These are phyloP conservation scores for Sander lucioperca DNA, from an alignment of 2,113 vertebrate genomes.

Conservation along the genomic window DNA sequence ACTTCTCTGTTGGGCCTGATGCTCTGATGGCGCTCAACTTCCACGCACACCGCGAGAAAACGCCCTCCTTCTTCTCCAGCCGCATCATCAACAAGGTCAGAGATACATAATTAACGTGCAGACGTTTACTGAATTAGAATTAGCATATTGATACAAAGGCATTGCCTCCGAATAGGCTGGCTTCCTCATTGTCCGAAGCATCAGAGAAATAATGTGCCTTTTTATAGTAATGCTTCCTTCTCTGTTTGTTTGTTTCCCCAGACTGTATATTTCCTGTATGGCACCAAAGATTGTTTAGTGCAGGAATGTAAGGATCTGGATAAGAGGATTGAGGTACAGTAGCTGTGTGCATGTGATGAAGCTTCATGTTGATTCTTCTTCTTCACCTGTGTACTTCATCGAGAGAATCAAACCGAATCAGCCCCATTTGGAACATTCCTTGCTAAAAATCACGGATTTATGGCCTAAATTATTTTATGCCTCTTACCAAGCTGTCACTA, in stretches of 20 bases:
- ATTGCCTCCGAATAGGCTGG: neutral
- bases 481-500: neutral
- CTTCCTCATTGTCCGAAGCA: neutral
- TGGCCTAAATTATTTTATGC: neutral
- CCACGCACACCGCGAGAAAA: constrained; percentile 95
- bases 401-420: neutral
- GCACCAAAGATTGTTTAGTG: constrained; percentile 98
- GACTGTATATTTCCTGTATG: constrained; percentile 98
- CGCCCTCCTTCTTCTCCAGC: constrained; percentile 97
- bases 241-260: constrained; percentile 61
- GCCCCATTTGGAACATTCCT: neutral
- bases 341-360: neutral
- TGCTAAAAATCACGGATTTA: neutral
- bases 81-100: constrained; percentile 98
- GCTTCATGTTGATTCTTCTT: neutral
- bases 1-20: constrained; percentile 97
- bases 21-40: constrained; percentile 99
- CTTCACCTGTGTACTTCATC: neutral
- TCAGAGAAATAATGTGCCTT: neutral
- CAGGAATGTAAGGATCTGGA: constrained; percentile 99
- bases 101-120: constrained; percentile 31
- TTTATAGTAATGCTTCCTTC: neutral
- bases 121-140: neutral
- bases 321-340: constrained; percentile 95
- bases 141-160: neutral